Evolutionary conservation across 2,797 vertebrate genomes (phyloP), one percentile per base, ranked within the genome.

Genomic region (Chlorospingus semifuscus): DNA sequence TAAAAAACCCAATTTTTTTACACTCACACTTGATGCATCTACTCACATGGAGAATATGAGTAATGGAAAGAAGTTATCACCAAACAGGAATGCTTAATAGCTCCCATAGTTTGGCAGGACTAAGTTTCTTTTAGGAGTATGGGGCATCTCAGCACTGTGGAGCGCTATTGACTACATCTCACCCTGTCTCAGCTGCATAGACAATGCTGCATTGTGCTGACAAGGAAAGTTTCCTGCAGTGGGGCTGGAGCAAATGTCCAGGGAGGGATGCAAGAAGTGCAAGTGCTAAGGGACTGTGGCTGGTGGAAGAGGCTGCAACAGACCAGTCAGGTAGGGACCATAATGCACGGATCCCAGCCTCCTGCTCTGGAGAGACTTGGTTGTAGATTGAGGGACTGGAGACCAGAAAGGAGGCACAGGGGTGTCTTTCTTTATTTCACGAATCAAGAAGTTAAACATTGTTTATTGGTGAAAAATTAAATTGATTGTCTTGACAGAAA

Each of bases 151-250:
- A 39, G 2, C 12, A 4, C 39, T 44, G 30, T 10, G 23, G 36
- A 71, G 26, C 15, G 2, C 61, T 30, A 3, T 5, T 8, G 22
- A 26, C 15, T 15, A 10, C 16, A 8, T 16, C 64, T 55, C 0
- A 0, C 21, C 11, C 26, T 8, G 2, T 34, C 52, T 74, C 71
- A 42, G 57, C 50, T 30, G 26, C 1, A 2, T 5, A 21, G 27
- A 12, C 46, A 56, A 5, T n/a, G 37, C 59, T 86, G 36, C 29
- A 8, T 3, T 32, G 59, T 2, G 11, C 60, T 41, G 32, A 30
- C 15, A 30, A 59, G 21, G 42, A 22, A 53, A 6, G 19, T 8
- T 49, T 37, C 32, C 11, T 24, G 41, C 29, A 19, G 24, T 19
- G 49, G 9, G 20, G 10, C 44, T 78, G 57, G 46, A 71, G 37